Base-by-base conservation (phyloP, 2,797 vertebrate species). In the Chromobotia macracanthus region DNA sequence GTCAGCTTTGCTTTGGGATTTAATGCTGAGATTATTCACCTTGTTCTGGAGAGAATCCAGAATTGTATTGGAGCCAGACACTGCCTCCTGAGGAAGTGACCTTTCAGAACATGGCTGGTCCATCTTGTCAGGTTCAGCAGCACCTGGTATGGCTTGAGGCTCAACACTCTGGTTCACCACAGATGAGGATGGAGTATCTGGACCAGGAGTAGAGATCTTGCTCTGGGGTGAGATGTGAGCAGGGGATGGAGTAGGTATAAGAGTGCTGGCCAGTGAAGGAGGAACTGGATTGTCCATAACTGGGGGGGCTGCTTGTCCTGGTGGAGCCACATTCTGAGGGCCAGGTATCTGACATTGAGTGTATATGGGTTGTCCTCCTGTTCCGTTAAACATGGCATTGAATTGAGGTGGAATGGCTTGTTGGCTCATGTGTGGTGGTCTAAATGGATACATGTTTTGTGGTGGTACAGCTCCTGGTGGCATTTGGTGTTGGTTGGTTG, bases 331-430 rank as follows among this genome's bases (percentile, higher is more conserved):
- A 15, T 63, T 82, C n/a, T 83, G 79, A 1, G 90, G 76, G 2
- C 88, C 89, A 73, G 76, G 65, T 13, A 60, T 51, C 53, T 80
- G 84, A 63, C 67, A 35, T 8, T 61, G 69, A 21, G 23, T 5
- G 69, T 21, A 80, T 19, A 72, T 79, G 35, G 85, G 63, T 0
- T 64, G 38, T 0, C 67, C 19, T n/a, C 5, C 72, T 0, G 87
- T 63, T 63, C 48, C 61, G 31, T 81, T 90, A 21, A 84, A 79
- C 48, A 91, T 31, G 23, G 84, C 69, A 13, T 74, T 85, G 11
- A 89, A 79, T 58, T 87, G 90, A 19, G 89, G 71, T 3, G 79
- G 28, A 28, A 72, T 12, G 9, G 65, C 48, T 21, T 78, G 87
- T 9, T 80, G 77, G 0, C 89, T 53, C 48, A 70, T 76, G 2